phyloP scores from a whole-genome alignment of 1,140 invertebrate species.

The Apocrypta bakeri region DNA sequence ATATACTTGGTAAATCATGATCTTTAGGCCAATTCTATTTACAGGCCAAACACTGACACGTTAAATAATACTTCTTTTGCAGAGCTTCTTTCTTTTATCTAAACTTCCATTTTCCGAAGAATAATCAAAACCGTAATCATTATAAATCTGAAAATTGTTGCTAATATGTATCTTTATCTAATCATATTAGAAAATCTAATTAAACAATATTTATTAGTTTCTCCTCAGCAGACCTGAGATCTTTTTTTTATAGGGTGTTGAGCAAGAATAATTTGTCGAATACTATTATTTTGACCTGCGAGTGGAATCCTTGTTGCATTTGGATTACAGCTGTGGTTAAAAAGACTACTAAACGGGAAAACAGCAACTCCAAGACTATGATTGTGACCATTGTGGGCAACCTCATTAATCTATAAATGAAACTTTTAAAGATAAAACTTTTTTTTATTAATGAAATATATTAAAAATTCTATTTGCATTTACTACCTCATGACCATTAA shows the following conservation, averaged over 20 bases:
- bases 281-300: constrained; percentile 67
- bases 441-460: not conserved
- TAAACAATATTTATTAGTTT: not conserved
- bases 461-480: not conserved
- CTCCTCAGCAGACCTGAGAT: constrained; percentile 72
- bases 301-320: constrained; percentile 81
- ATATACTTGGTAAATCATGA: constrained; percentile 57
- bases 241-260: constrained; percentile 80
- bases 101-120: constrained; percentile 50
- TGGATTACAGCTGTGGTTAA: constrained; percentile 94
- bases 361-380: constrained; percentile 76
- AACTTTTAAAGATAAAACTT: not conserved
- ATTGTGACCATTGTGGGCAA: not conserved
- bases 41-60: constrained; percentile 56
- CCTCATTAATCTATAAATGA: constrained; percentile 40
- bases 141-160: constrained; percentile 63
- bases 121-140: constrained; percentile 65
- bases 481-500: constrained; percentile 44
- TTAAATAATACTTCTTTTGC: constrained; percentile 58
- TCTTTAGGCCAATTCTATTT: constrained; percentile 68
- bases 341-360: constrained; percentile 84
- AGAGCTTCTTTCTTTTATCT: constrained; percentile 51
- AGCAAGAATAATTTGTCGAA: constrained; percentile 75
- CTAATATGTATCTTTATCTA: not conserved
- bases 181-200: not conserved